Conservation (phyloP, 2,888 invertebrate genomes). For the Conomelus anceps region DNA sequence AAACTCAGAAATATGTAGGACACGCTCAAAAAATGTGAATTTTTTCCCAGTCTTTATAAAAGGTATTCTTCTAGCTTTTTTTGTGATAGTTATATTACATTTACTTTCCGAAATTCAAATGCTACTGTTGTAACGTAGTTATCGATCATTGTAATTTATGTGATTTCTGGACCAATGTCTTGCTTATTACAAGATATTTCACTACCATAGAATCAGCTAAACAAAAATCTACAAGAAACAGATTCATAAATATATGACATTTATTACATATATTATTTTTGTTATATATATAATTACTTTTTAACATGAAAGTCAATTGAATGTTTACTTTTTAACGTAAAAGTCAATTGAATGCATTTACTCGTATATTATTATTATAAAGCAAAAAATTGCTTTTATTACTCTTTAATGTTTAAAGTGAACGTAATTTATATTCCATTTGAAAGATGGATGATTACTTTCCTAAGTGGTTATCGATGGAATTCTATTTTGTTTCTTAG, state of each 20-base stretch:
- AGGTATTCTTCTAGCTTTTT: not conserved
- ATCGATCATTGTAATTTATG: not conserved
- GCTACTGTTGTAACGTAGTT: not conserved
- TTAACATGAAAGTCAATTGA: not conserved
- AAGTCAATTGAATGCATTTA: not conserved
- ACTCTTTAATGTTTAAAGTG: too few species aligned
- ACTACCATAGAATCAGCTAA: not conserved
- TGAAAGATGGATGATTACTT: too few species aligned
- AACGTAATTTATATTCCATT: too few species aligned
- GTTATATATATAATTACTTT: not conserved
- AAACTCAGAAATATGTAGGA: not conserved
- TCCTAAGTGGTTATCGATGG: not conserved
- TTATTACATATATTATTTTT: not conserved
- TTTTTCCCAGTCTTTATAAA: not conserved
- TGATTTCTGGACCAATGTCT: not conserved
- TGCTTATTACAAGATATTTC: too few species aligned
- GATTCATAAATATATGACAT: not conserved
- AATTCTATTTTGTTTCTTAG: not conserved
- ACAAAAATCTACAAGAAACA: not conserved
- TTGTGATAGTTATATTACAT: not conserved
- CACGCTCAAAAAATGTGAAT: not conserved
- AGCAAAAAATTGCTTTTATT: too few species aligned
- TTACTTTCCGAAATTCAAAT: not conserved
- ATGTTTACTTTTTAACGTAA: not conserved
- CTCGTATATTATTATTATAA: too few species aligned